These are phyloP conservation scores for Drosophila neutralis DNA, from an alignment of 2,888 invertebrate genomes.

Conservation along the genomic window DNA sequence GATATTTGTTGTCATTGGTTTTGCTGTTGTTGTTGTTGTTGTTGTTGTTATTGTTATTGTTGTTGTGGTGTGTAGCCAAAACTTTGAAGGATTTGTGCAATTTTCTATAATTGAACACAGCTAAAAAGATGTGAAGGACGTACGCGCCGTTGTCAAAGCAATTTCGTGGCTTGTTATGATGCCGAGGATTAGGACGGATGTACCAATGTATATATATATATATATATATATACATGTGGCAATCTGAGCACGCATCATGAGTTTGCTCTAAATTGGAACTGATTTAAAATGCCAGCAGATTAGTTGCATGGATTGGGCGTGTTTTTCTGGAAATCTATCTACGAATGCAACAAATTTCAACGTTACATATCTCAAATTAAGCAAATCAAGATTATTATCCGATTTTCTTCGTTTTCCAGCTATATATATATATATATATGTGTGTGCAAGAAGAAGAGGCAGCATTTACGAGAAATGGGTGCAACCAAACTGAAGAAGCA, in stretches of 20 bases:
- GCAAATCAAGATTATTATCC: background rate
- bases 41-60: constrained; percentile 14
- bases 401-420: constrained; percentile 34
- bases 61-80: constrained; percentile 45
- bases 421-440: too few relatives aligned
- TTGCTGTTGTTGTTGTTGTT: background rate
- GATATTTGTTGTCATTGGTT: constrained; percentile 33
- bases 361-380: background rate
- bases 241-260: constrained; percentile 38
- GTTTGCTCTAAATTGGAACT: constrained; percentile 13
- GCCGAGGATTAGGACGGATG: constrained; percentile 38
- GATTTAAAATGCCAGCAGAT: constrained; percentile 20
- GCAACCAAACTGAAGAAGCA: constrained; percentile 48
- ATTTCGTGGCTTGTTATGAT: constrained; percentile 40
- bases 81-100: constrained; percentile 75
- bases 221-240: constrained; percentile 9
- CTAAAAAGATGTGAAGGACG: constrained; percentile 15
- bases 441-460: constrained; percentile 1
- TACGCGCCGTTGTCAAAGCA: constrained; percentile 55
- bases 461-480: constrained; percentile 20
- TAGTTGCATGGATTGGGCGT: background rate
- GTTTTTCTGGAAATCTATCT: background rate
- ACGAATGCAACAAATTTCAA: background rate
- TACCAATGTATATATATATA: constrained; percentile 5
- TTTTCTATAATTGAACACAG: constrained; percentile 70